Conservation (phyloP, 2,113 vertebrate genomes). For the Megaptera novaeangliae region DNA sequence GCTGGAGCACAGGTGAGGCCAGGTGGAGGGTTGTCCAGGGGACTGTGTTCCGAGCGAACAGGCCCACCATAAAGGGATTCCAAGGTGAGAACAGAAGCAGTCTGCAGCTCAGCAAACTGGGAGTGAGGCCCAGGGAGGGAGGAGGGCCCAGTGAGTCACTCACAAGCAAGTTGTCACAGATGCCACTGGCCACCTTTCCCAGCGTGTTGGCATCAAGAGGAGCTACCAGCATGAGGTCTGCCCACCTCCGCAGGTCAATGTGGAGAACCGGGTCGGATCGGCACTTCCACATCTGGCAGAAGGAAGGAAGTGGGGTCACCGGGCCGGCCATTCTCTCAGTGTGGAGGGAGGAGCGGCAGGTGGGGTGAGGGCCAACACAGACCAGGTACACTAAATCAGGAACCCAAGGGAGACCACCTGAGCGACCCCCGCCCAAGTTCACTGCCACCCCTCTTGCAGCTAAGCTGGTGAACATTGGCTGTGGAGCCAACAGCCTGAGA, state of each 20-base stretch:
- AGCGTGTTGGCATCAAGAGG: constrained; percentile 97
- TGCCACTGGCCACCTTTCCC: constrained; percentile 93
- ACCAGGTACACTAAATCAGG: background rate
- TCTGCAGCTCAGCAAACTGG: background rate
- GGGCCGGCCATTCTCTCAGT: background rate
- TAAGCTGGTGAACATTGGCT: background rate
- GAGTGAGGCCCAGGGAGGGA: background rate
- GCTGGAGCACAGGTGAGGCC: background rate
- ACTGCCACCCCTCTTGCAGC: background rate
- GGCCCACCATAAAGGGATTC: background rate
- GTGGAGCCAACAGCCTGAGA: constrained; percentile 3
- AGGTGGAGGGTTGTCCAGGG: too few relatives aligned
- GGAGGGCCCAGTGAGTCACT: constrained; percentile 65
- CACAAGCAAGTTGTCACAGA: constrained; percentile 98
- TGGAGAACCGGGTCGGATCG: constrained; percentile 94
- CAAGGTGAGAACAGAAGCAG: background rate
- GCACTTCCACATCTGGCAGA: constrained; percentile 87
- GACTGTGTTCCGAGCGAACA: background rate
- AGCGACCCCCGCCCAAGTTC: background rate
- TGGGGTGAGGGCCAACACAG: accelerated
- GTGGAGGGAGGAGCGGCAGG: background rate
- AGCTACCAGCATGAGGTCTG: constrained; percentile 91
- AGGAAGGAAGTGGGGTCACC: background rate
- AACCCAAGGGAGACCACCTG: background rate
- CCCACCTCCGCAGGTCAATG: constrained; percentile 95